These are phyloP conservation scores for Leiothrix lutea DNA, from an alignment of 2,113 vertebrate species.

Conservation along the genomic window DNA sequence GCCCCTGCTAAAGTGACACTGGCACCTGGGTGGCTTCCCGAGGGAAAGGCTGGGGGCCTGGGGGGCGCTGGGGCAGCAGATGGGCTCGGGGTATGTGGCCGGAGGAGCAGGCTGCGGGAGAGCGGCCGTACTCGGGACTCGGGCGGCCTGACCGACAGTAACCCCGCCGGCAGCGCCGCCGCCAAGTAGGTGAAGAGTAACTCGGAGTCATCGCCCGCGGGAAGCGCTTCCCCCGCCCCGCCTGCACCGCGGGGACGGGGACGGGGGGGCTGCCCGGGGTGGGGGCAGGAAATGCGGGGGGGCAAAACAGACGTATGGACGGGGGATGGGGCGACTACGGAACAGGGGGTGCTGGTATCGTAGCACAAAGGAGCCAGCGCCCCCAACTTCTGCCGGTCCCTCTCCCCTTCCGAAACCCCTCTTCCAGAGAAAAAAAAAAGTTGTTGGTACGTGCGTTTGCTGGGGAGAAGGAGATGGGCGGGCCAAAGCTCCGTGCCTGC, in stretches of 20 bases:
- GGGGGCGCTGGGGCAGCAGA: neutral
- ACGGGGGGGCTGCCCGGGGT: too few relatives aligned
- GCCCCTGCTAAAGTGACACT: fast-evolving
- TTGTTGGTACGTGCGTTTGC: neutral
- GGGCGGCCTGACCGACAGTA: conserved; percentile 59
- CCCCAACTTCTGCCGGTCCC: neutral
- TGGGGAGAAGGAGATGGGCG: neutral
- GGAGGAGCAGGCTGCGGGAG: neutral
- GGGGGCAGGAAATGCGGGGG: neutral
- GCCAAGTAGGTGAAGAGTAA: conserved; percentile 74
- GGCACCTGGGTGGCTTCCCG: neutral
- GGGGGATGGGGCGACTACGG: neutral
- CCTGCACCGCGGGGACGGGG: neutral
- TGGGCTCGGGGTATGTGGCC: neutral
- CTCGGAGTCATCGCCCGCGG: conserved; percentile 18
- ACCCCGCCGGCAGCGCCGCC: neutral
- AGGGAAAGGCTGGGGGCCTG: neutral
- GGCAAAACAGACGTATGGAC: neutral
- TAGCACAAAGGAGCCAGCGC: neutral
- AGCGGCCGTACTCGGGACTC: neutral
- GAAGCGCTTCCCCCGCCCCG: neutral
- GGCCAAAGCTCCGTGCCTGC: neutral
- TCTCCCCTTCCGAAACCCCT: neutral
- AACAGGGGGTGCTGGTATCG: too few relatives aligned
- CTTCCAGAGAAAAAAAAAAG: neutral